These are phyloP conservation scores for Cochlearius cochlearius DNA, from an alignment of 2,113 vertebrate species.

Conservation along the genomic window DNA sequence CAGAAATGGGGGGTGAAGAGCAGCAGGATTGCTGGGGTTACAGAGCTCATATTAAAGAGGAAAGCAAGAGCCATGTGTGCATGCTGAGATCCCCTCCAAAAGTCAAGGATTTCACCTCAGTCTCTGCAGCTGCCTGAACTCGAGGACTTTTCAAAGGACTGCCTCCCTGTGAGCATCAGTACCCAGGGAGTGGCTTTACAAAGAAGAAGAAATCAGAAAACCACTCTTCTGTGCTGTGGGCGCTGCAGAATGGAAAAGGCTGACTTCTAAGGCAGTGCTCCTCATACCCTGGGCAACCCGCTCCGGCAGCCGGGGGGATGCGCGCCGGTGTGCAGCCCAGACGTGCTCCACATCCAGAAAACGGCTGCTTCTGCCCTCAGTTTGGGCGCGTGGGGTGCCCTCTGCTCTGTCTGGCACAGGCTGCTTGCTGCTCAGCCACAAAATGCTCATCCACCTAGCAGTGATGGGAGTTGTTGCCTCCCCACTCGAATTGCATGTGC, in stretches of 20 bases:
- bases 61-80: neutral
- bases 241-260: neutral
- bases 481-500: rapidly evolving
- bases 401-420: neutral
- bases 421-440: neutral
- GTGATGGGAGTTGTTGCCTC: neutral
- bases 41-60: neutral
- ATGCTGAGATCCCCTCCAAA: neutral
- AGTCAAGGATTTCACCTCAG: neutral
- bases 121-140: neutral
- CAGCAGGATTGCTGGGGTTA: neutral
- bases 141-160: neutral
- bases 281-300: neutral
- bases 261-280: neutral
- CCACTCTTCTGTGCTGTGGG: neutral
- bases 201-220: neutral
- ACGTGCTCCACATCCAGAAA: rapidly evolving
- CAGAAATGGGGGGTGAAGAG: neutral
- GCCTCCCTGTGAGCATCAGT: neutral
- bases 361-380: neutral
- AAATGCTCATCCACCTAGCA: neutral
- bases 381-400: neutral
- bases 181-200: neutral
- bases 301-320: rapidly evolving
- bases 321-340: rapidly evolving